Percentiles rank a stretch among this genome's conserved stretches.
These are phyloP conservation scores for Lypha dubia DNA, from an alignment of 2,888 invertebrate genomes.

Conservation along the genomic window DNA sequence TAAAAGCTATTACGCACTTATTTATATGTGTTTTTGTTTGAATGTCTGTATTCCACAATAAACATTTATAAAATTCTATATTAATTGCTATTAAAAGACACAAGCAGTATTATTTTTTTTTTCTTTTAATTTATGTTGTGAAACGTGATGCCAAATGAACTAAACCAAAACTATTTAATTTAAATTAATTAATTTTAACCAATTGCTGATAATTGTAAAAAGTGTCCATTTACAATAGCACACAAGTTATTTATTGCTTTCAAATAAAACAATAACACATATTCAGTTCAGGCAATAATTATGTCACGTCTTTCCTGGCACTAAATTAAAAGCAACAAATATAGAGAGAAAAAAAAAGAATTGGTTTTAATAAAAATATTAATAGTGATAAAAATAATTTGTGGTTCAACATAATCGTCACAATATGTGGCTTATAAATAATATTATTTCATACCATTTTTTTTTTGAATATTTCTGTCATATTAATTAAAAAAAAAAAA, in stretches of 20 bases:
- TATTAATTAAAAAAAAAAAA: slow-evolving; percentile 43
- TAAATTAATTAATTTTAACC: slow-evolving; percentile 72
- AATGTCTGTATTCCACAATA: not conserved
- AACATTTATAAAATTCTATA: not conserved
- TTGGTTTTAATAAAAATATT: slow-evolving; percentile 8
- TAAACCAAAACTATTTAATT: slow-evolving; percentile 71
- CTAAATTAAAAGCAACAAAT: slow-evolving; percentile 9
- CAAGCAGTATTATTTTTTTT: slow-evolving; percentile 11
- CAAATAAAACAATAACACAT: slow-evolving; percentile 21
- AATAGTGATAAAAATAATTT: slow-evolving; percentile 59
- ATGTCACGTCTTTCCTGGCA: slow-evolving; percentile 16
- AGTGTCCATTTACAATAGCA: slow-evolving; percentile 64
- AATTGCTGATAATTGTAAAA: slow-evolving; percentile 72
- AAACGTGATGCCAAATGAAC: slow-evolving; percentile 58
- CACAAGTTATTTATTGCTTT: slow-evolving; percentile 65
- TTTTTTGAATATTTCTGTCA: slow-evolving; percentile 57
- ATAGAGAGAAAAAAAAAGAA: too few species aligned
- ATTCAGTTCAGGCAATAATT: not conserved
- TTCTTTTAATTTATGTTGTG: slow-evolving; percentile 18
- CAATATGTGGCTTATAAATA: slow-evolving; percentile 69
- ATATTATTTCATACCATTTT: slow-evolving; percentile 37
- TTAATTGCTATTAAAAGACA: not conserved
- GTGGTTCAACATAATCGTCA: slow-evolving; percentile 71
- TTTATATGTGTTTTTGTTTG: too few species aligned
- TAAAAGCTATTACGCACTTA: not conserved